These are phyloP conservation scores for Hirtodrosophila cameraria DNA, from an alignment of 2,888 invertebrate genomes.

Conservation along the genomic window DNA sequence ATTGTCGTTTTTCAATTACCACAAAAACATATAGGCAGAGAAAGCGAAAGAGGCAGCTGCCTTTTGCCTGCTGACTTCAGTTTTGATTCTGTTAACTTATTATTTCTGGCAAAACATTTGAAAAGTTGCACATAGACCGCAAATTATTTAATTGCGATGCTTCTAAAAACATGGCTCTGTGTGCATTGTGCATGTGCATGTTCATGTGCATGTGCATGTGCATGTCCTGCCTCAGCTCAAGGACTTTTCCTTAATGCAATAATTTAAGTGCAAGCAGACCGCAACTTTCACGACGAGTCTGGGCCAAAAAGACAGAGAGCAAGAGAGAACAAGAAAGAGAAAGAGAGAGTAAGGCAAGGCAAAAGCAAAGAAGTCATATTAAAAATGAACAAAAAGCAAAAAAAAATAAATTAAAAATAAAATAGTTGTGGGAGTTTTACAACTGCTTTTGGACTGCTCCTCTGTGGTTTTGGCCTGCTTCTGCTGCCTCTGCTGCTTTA, in stretches of 20 bases:
- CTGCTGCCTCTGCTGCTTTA: conserved; percentile 39
- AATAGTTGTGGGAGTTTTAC: conserved; percentile 55
- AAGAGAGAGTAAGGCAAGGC: too few relatives aligned
- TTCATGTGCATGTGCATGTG: too few relatives aligned
- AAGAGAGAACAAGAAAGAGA: too few relatives aligned
- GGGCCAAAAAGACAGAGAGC: too few relatives aligned
- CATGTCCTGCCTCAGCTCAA: conserved; percentile 58
- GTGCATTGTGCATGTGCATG: too few relatives aligned
- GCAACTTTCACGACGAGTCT: conserved; percentile 54
- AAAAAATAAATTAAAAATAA: conserved; percentile 7
- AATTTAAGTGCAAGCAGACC: conserved; percentile 76
- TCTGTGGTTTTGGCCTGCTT: conserved; percentile 51
- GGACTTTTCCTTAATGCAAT: conserved; percentile 73
- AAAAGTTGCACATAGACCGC: conserved; percentile 68
- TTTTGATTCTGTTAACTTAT: conserved; percentile 49
- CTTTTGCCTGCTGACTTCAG: conserved; percentile 37
- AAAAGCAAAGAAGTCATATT: conserved; percentile 66
- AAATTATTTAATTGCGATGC: conserved; percentile 76
- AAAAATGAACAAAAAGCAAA: conserved; percentile 59
- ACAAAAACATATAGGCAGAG: conserved; percentile 40
- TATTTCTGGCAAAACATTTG: conserved; percentile 48
- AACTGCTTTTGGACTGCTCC: conserved; percentile 31
- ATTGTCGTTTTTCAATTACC: conserved; percentile 74
- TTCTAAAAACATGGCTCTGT: conserved; percentile 29
- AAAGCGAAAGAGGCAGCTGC: conserved; percentile 27